These are phyloP conservation scores for Anolis apletophallus DNA, from an alignment of 2,797 vertebrate species.

Conservation along the genomic window DNA sequence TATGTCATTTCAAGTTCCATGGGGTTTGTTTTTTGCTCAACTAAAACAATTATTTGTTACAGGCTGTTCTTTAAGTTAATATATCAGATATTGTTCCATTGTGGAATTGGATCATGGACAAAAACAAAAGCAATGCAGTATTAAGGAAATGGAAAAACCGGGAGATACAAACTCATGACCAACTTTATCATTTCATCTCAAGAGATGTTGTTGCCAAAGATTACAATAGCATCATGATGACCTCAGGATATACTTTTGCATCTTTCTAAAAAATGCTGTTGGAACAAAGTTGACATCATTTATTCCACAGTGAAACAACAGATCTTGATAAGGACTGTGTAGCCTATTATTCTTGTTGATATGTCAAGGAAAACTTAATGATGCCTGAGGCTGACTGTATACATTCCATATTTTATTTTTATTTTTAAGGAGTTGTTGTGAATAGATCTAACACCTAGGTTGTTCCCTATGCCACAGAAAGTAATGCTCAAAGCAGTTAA, in stretches of 20 bases:
- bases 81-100: not conserved
- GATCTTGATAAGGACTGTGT: not conserved
- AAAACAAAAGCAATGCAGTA: conserved; percentile 16
- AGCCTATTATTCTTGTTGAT: not conserved
- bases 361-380: not conserved
- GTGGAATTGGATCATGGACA: not conserved
- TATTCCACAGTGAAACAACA: not conserved
- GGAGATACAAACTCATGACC: not conserved
- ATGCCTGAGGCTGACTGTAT: not conserved
- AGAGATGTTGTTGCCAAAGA: not conserved
- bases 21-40: not conserved
- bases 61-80: not conserved
- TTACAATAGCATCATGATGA: conserved; percentile 1
- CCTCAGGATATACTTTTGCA: not conserved
- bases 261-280: not conserved
- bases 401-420: not conserved
- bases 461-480: not conserved
- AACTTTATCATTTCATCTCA: conserved; percentile 6
- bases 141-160: conserved; percentile 15
- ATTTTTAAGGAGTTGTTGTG: too few relatives aligned
- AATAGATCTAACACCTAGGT: not conserved
- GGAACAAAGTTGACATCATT: not conserved
- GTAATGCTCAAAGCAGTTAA: not conserved
- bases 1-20: not conserved
- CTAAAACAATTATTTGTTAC: not conserved